phyloP scores from a whole-genome alignment of 2,888 invertebrate genomes.

The Julus scandinavius region DNA sequence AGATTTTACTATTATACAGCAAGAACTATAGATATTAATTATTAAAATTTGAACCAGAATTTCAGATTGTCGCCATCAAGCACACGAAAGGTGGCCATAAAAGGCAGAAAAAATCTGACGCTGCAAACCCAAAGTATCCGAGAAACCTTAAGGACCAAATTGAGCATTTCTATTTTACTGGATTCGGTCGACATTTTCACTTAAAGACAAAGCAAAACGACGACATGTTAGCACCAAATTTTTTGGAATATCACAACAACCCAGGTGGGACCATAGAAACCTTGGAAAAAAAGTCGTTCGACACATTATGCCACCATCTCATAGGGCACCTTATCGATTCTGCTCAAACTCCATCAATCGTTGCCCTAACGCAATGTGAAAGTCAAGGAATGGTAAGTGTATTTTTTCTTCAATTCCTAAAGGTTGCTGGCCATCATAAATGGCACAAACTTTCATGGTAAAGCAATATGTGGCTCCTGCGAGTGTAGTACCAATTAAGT shows the following conservation, averaged over 20 bases:
- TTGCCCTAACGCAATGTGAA: conserved; percentile 47
- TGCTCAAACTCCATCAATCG: conserved; percentile 37
- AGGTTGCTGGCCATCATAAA: too few species aligned
- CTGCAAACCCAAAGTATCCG: background rate
- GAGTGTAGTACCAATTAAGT: too few species aligned
- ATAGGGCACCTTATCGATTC: conserved; percentile 17
- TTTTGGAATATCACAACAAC: conserved; percentile 39
- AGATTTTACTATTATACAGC: too few species aligned
- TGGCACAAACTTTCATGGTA: too few species aligned
- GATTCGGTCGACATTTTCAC: conserved; percentile 48
- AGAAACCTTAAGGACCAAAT: conserved; percentile 11
- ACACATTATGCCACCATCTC: conserved; percentile 42
- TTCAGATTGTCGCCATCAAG: conserved; percentile 9
- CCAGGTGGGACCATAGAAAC: background rate
- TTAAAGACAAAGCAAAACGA: conserved; percentile 5
- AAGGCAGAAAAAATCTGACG: conserved; percentile 24
- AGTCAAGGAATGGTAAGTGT: conserved; percentile 18
- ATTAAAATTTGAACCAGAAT: background rate
- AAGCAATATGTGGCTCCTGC: too few species aligned
- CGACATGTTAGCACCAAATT: conserved; percentile 25
- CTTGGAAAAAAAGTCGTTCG: background rate
- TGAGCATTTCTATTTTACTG: conserved; percentile 36
- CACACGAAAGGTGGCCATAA: conserved; percentile 25
- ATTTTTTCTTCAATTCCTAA: background rate
- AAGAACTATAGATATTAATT: background rate